phyloP scores from a whole-genome alignment of 2,888 invertebrate genomes.

The Bugula neritina region DNA sequence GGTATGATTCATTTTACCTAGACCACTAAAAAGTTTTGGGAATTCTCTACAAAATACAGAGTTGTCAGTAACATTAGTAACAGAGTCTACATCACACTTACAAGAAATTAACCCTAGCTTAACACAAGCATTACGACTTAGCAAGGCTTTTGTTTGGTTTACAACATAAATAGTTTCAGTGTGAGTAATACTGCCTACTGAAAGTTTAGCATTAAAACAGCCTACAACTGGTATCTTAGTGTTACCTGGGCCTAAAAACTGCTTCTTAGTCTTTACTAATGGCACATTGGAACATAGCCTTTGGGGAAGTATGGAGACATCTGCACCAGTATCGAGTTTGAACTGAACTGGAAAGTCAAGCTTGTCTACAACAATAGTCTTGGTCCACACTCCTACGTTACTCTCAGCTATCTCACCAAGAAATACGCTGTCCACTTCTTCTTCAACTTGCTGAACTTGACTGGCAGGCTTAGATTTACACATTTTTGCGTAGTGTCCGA shows the following conservation, averaged over 20 bases:
- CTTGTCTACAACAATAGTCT: conserved; percentile 1
- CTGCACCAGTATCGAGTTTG: neutral
- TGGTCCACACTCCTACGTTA: neutral
- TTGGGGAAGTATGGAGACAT: neutral
- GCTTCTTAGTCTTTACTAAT: neutral
- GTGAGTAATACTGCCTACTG: too few species aligned
- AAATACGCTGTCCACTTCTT: neutral
- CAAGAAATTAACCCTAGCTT: neutral
- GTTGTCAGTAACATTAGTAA: neutral
- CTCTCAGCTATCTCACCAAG: neutral
- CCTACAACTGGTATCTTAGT: too few species aligned
- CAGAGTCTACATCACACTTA: conserved; percentile 8
- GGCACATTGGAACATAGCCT: neutral
- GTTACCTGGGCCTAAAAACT: too few species aligned
- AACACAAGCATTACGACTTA: neutral
- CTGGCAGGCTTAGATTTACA: neutral
- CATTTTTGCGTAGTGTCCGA: neutral
- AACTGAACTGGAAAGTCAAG: neutral
- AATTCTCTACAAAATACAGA: neutral
- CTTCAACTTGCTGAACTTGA: neutral
- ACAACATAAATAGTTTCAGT: neutral
- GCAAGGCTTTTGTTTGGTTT: neutral
- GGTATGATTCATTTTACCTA: neutral
- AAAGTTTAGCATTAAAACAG: too few species aligned
- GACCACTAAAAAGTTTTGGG: neutral